Base-by-base conservation (phyloP, 2,888 invertebrate genomes). In the Calephelis perditalis region DNA sequence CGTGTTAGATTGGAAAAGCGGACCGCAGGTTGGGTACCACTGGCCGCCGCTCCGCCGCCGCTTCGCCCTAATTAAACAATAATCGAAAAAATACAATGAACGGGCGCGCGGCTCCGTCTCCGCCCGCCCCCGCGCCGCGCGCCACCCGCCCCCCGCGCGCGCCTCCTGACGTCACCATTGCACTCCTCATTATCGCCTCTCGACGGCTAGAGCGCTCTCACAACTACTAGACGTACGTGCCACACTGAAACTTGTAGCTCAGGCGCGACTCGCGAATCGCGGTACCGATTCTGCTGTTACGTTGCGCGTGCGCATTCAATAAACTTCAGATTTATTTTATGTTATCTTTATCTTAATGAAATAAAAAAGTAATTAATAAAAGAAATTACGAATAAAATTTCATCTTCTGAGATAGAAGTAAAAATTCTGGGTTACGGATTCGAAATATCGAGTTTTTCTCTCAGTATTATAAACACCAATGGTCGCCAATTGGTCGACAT, bases 11-110 rank as follows among this genome's bases (percentile, higher is more conserved):
- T 60, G 68, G 58, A 63, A 67, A 66, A 71, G 82, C 87, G 84
- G 82, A 77, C 87, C 86, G 81, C 76, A 67, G 63, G 72, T 81
- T 76, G 68, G 67, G 67, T 68, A 63, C 67, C 75, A 75, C 87
- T 86, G 86, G 84, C 86, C 86, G 88, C 83, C 88, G 88, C 86
- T 83, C 81, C 86, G 88, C 87, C 87, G 89, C 89, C 88, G 89
- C 88, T 88, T 89, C 88, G 89, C 88, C 89, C 89, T 90, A 90
- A 89, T 90, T 89, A 90, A 89, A 90, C 89, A 90, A 89, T 89
- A 90, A 90, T 90, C 89, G 89, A 89, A 89, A 89, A 88, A 89
- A 87, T 89, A 89, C 89, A 89, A 89, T 88, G 87, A 89, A 85
- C 89, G 87, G 83, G 87, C 87, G 86, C 86, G 81, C 84, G 82